Evolutionary conservation across 2,113 vertebrate species (phyloP).

Genomic region (Athene noctua): DNA sequence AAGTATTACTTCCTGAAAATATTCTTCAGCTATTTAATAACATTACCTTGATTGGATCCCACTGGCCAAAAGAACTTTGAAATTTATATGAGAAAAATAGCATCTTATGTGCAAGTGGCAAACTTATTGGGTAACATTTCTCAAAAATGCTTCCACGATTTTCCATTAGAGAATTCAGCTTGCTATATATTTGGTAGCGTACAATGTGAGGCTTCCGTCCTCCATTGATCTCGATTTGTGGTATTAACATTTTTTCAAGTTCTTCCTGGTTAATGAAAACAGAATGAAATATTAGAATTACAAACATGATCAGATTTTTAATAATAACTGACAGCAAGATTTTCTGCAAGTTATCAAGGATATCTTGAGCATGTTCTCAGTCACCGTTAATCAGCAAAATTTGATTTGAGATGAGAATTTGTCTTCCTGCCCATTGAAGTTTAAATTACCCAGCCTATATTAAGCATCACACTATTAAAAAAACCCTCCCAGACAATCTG

Average conservation of each 20-base stretch:
- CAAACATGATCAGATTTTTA: not conserved
- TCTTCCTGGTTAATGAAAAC: constrained; percentile 78
- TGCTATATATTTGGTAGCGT: constrained; percentile 71
- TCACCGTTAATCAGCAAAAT: not conserved
- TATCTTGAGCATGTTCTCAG: not conserved
- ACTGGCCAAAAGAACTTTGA: constrained; percentile 85
- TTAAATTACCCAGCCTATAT: not conserved
- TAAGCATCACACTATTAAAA: not conserved
- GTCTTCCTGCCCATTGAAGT: not conserved
- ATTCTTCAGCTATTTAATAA: not conserved
- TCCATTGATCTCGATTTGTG: constrained; percentile 72
- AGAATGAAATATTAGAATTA: constrained; percentile 6
- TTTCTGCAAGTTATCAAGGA: not conserved
- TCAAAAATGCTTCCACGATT: constrained; percentile 90
- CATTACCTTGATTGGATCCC: constrained; percentile 89
- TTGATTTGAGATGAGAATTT: not conserved
- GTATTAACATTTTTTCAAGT: constrained; percentile 78
- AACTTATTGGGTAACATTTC: constrained; percentile 81
- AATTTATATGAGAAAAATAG: constrained; percentile 82
- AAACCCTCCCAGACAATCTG: not conserved
- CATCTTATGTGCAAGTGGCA: constrained; percentile 80
- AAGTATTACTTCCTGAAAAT: not conserved
- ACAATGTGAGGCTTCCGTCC: constrained; percentile 73
- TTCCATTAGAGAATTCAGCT: constrained; percentile 78
- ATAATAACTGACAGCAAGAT: not conserved